phyloP scores from a whole-genome alignment of 2,888 invertebrate genomes.

The Heteropelma amictum region DNA sequence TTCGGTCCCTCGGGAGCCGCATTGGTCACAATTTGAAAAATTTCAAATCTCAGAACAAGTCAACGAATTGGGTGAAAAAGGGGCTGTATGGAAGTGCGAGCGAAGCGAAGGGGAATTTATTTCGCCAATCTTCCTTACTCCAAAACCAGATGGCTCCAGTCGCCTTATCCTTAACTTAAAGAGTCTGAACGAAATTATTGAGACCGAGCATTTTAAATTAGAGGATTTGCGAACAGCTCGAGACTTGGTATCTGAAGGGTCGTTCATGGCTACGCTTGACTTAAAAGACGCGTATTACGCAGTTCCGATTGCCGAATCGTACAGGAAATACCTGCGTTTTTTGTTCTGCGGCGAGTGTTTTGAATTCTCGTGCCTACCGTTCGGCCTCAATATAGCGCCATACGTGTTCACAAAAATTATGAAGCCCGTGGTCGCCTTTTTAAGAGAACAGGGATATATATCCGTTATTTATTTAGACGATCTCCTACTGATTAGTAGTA shows the following conservation, averaged over 20 bases:
- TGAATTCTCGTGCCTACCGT: slow-evolving; percentile 21
- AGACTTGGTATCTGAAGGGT: slow-evolving; percentile 5
- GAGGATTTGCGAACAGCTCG: slow-evolving; percentile 60
- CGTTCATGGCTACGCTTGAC: slow-evolving; percentile 4
- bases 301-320: not conserved
- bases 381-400: slow-evolving; percentile 1
- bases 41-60: too few relatives aligned
- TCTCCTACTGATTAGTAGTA: slow-evolving; percentile 3
- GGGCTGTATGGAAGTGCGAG: too few relatives aligned
- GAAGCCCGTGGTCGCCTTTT: slow-evolving; percentile 1
- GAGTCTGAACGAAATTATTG: slow-evolving; percentile 59
- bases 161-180: slow-evolving; percentile 60
- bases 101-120: slow-evolving; percentile 50
- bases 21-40: slow-evolving; percentile 28
- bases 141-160: slow-evolving; percentile 55
- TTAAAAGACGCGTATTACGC: too few relatives aligned
- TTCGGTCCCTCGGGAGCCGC: slow-evolving; percentile 6
- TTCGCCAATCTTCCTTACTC: slow-evolving; percentile 54
- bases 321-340: slow-evolving; percentile 25
- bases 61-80: too few relatives aligned
- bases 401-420: slow-evolving; percentile 28
- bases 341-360: not conserved
- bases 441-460: slow-evolving; percentile 1
- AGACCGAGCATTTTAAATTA: slow-evolving; percentile 61
- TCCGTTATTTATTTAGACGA: slow-evolving; percentile 33